Percentiles rank a stretch among this genome's conserved stretches.
Conservation (phyloP, 2,797 vertebrate genomes). For the Mus minutoides region DNA sequence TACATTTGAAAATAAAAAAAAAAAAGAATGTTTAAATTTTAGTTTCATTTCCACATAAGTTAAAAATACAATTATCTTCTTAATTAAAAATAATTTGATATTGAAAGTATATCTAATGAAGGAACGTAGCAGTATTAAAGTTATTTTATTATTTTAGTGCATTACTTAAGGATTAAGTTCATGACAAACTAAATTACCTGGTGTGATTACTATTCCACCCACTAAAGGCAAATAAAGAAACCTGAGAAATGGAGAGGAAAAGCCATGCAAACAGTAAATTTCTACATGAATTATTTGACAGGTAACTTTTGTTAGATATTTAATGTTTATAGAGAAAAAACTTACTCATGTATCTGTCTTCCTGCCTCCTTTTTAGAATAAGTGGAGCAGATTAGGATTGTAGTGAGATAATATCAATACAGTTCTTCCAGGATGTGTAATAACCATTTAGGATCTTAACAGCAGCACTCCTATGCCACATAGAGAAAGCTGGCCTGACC, state of each 20-base stretch:
- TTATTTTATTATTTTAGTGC: neutral
- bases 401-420: conserved; percentile 71
- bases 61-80: conserved; percentile 2
- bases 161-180: conserved; percentile 15
- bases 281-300: conserved; percentile 64
- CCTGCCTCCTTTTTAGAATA: conserved; percentile 70
- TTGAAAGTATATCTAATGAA: neutral
- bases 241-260: conserved; percentile 66
- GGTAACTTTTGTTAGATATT: conserved; percentile 73
- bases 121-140: neutral
- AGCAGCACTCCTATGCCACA: neutral
- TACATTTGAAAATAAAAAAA: conserved; percentile 7
- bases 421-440: conserved; percentile 64
- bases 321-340: conserved; percentile 65
- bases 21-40: neutral
- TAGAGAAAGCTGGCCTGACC: conserved; percentile 4
- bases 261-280: conserved; percentile 59
- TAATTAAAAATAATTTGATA: neutral
- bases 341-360: conserved; percentile 71
- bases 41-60: conserved; percentile 12
- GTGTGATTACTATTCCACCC: conserved; percentile 39
- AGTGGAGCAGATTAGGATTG: conserved; percentile 68
- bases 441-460: conserved; percentile 69
- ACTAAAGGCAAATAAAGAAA: conserved; percentile 1
- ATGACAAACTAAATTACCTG: neutral